A percentile compares a stretch with the other conserved stretches of the same genome.
Evolutionary conservation across 1,140 invertebrate genomes (phyloP).

Genomic region (Pollicipes pollicipes): DNA sequence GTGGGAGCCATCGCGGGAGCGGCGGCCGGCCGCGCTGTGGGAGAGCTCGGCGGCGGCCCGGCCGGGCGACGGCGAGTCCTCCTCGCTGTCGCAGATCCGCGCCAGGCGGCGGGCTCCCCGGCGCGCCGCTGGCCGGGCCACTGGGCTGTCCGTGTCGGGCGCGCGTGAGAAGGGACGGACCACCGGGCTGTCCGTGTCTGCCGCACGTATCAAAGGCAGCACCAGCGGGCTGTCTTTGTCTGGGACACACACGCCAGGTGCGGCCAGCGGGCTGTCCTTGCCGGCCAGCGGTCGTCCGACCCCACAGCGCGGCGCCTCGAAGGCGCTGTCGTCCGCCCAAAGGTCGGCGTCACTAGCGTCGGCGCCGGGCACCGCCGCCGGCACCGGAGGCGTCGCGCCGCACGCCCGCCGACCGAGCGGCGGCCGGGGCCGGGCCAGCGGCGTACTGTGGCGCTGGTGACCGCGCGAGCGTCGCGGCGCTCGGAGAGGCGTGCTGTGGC

Average conservation of each 20-base stretch:
- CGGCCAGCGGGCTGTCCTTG: background rate
- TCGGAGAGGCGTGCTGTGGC: background rate
- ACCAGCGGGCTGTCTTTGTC: too few relatives aligned
- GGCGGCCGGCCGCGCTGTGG: too few relatives aligned
- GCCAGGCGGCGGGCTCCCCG: too few relatives aligned
- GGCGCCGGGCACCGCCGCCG: too few relatives aligned
- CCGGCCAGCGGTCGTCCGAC: background rate
- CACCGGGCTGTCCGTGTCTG: background rate
- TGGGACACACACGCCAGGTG: too few relatives aligned
- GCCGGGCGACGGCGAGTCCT: background rate
- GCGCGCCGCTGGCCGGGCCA: background rate
- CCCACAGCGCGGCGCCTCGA: background rate
- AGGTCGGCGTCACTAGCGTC: background rate
- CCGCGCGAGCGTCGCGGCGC: background rate
- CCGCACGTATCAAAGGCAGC: too few relatives aligned
- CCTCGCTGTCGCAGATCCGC: background rate
- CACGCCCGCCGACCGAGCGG: too few relatives aligned
- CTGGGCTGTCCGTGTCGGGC: too few relatives aligned
- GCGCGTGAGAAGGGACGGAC: too few relatives aligned
- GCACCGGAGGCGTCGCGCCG: too few relatives aligned
- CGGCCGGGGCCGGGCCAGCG: background rate
- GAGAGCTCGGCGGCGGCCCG: too few relatives aligned
- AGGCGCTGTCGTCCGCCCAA: background rate
- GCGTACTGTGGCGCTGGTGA: background rate
- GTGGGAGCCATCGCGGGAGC: too few relatives aligned